Conservation (phyloP, 2,113 vertebrate genomes). For the Meriones unguiculatus region DNA sequence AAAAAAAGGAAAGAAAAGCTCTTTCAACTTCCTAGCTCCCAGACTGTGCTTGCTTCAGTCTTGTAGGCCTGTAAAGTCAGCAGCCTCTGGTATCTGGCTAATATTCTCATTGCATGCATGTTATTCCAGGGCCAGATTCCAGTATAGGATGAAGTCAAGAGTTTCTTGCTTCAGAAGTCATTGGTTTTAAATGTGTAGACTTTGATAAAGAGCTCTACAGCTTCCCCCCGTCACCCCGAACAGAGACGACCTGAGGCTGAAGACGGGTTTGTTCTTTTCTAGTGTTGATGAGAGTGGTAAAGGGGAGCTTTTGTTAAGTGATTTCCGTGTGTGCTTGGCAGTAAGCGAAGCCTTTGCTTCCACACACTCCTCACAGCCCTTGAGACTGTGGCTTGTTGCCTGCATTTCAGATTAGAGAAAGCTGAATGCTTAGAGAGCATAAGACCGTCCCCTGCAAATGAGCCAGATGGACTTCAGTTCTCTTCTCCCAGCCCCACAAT, state of each 20-base stretch:
- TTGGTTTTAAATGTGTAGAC: background rate
- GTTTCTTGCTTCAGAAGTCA: background rate
- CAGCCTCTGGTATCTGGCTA: slow-evolving; percentile 57
- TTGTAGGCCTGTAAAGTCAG: slow-evolving; percentile 71
- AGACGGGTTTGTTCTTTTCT: background rate
- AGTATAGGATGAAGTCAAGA: background rate
- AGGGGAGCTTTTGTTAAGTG: background rate
- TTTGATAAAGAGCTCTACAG: background rate
- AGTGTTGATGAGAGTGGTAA: background rate
- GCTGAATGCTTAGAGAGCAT: background rate
- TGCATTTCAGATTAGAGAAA: slow-evolving; percentile 20
- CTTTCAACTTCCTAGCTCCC: background rate
- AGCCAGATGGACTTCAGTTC: background rate
- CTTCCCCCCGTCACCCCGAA: no score
- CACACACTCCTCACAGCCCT: background rate
- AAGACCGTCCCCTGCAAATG: background rate
- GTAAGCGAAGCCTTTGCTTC: background rate
- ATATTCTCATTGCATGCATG: background rate
- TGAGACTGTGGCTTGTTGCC: background rate
- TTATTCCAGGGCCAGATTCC: background rate
- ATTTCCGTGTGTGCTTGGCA: background rate
- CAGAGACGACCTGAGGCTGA: background rate
- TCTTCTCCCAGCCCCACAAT: background rate
- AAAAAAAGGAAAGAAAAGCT: background rate
- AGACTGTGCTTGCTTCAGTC: slow-evolving; percentile 42